A percentile compares a stretch with the other conserved stretches of the same genome.
phyloP scores from a whole-genome alignment of 1,140 invertebrate species.

The Danaus melanippus region DNA sequence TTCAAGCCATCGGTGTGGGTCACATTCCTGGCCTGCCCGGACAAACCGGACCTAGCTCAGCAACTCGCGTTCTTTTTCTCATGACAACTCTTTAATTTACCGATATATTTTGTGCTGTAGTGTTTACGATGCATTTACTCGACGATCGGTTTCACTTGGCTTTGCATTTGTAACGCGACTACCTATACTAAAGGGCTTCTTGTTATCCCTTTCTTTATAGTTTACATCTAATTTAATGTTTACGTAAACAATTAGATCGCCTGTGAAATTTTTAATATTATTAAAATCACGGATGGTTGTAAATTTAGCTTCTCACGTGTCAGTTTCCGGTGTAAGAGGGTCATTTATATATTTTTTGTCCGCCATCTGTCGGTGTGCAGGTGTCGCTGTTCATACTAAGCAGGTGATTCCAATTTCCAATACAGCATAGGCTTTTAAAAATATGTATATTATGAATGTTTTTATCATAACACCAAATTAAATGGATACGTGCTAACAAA shows the following conservation, averaged over 20 bases:
- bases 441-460: no score
- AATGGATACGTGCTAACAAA: no score
- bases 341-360: constrained; percentile 44
- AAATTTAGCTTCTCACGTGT: constrained; percentile 25
- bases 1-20: constrained; percentile 57
- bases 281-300: constrained; percentile 16
- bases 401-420: constrained; percentile 64
- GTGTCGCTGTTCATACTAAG: constrained; percentile 59
- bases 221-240: constrained; percentile 2
- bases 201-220: no score
- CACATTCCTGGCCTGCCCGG: constrained; percentile 58
- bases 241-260: constrained; percentile 1
- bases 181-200: no score
- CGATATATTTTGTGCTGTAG: constrained; percentile 10
- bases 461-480: no score
- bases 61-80: constrained; percentile 29
- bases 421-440: constrained; percentile 21
- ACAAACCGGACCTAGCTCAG: constrained; percentile 56
- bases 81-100: constrained; percentile 24
- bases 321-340: constrained; percentile 34
- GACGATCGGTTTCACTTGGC: no score
- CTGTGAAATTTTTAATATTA: constrained; percentile 4
- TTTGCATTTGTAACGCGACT: no score
- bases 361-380: constrained; percentile 55
- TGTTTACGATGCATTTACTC: neutral